These are phyloP conservation scores for Epizoanthus illoricatus DNA, from an alignment of 92 coral and sea anemone species.

Conservation along the genomic window DNA sequence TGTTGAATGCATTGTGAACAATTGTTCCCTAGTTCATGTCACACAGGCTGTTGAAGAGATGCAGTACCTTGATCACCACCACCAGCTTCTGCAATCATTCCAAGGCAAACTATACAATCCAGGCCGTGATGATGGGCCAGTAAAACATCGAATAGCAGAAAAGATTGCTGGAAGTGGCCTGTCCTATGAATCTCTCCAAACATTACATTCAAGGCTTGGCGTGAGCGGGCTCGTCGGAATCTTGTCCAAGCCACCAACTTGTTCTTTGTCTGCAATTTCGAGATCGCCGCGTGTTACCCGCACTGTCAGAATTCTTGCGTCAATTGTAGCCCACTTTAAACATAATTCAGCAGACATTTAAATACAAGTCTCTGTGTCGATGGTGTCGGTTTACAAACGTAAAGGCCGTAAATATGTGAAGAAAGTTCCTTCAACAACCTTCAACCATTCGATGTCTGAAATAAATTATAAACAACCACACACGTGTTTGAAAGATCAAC, in stretches of 20 bases:
- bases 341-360: no score
- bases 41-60: not conserved
- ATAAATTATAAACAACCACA: no score
- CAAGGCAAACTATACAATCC: not conserved
- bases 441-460: no score
- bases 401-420: no score
- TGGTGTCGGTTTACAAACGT: no score
- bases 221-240: slow-evolving; percentile 9
- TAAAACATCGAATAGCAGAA: slow-evolving; percentile 3
- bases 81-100: not conserved
- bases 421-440: no score
- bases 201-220: not conserved
- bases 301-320: no score
- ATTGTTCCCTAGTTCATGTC: not conserved
- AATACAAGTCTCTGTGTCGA: no score
- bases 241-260: slow-evolving; percentile 5
- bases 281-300: no score
- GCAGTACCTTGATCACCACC: not conserved
- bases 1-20: not conserved
- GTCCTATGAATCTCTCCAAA: not conserved
- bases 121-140: not conserved
- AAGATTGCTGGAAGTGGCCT: slow-evolving; percentile 27
- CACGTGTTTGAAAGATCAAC: no score
- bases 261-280: no score
- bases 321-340: no score